A percentile compares a stretch with the other conserved stretches of the same genome.
phyloP scores from a whole-genome alignment of 1,140 invertebrate species.

The Aphelenchoides besseyi region DNA sequence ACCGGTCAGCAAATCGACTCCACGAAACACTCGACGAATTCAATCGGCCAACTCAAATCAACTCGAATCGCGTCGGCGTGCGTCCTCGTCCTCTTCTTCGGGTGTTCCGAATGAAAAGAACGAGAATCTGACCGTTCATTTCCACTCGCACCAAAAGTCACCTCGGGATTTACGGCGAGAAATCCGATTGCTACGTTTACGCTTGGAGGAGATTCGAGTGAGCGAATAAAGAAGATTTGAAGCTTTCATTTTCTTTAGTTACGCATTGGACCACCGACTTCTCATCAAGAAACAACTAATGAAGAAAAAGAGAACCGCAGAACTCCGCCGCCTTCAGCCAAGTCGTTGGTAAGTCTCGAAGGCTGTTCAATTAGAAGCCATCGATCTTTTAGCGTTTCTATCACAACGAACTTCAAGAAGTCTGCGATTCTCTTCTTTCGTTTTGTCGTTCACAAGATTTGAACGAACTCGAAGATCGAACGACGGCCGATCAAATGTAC shows the following conservation, averaged over 20 bases:
- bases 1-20: too few species aligned
- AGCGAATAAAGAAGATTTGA: too few species aligned
- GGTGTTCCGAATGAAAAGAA: too few species aligned
- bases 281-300: background rate
- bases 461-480: background rate
- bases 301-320: background rate
- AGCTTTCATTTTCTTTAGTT: background rate
- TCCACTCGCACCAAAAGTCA: too few species aligned
- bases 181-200: background rate
- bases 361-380: background rate
- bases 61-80: too few species aligned
- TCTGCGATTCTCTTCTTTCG: background rate
- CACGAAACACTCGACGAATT: too few species aligned
- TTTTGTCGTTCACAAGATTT: background rate
- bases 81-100: too few species aligned
- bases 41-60: too few species aligned
- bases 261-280: background rate
- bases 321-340: background rate
- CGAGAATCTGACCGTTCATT: too few species aligned
- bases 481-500: slow-evolving; percentile 7
- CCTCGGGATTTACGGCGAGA: too few species aligned
- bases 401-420: background rate
- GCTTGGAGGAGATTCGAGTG: background rate
- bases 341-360: background rate
- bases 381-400: background rate